Conservation (phyloP, 2,797 vertebrate species). For the Meriones psammophilus region DNA sequence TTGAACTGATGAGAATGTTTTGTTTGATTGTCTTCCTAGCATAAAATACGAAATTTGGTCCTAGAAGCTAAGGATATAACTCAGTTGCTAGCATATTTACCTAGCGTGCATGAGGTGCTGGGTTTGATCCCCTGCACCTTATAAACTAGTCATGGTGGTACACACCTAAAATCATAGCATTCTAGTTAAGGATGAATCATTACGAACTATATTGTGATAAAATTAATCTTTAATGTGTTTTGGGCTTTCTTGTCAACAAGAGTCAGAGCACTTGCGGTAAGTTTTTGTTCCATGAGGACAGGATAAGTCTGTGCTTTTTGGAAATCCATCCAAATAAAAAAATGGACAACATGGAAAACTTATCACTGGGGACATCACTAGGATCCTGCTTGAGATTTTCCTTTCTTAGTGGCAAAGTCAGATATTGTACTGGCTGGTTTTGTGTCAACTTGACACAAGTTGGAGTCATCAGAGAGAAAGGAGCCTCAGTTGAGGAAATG, state of each 20-base stretch:
- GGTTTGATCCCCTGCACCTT: neutral
- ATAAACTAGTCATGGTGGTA: neutral
- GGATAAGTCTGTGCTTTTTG: neutral
- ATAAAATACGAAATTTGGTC: neutral
- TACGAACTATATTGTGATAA: neutral
- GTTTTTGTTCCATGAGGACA: neutral
- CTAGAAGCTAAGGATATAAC: neutral
- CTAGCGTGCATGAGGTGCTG: neutral
- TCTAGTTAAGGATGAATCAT: conserved; percentile 16
- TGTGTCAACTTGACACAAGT: neutral
- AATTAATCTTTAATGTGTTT: conserved; percentile 1
- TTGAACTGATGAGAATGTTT: neutral
- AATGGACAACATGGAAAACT: neutral
- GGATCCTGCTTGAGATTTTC: neutral
- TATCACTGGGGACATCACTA: neutral
- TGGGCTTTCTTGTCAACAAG: conserved; percentile 16
- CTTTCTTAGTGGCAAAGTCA: neutral
- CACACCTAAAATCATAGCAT: neutral
- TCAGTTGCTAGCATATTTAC: neutral
- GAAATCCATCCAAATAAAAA: neutral
- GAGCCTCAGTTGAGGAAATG: neutral
- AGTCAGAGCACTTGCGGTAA: neutral
- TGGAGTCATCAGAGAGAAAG: neutral
- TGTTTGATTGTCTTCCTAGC: neutral
- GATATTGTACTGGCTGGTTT: neutral